phyloP scores from a whole-genome alignment of 2,113 vertebrate genomes.

The Crotalus horridus region DNA sequence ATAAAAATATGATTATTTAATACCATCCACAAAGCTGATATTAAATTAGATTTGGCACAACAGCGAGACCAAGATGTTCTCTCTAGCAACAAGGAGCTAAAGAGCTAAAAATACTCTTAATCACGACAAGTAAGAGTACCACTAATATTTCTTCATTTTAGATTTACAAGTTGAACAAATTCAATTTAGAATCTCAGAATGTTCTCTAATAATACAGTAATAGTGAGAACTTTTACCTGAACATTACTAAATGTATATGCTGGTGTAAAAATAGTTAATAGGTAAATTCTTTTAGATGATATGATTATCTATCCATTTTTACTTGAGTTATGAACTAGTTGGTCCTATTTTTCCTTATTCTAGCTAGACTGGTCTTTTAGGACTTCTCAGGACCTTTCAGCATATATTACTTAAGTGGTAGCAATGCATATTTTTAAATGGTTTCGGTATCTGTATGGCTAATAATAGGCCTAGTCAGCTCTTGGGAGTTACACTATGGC shows the following conservation, averaged over 20 bases:
- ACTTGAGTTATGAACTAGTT: neutral
- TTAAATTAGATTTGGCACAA: neutral
- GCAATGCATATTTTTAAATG: neutral
- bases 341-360: neutral
- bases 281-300: neutral
- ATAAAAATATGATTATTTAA: neutral
- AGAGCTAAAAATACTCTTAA: neutral
- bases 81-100: neutral
- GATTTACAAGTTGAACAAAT: neutral
- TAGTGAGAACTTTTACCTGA: neutral
- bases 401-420: neutral
- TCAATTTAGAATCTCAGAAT: neutral
- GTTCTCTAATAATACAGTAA: neutral
- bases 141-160: neutral
- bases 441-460: neutral
- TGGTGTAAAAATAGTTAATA: neutral
- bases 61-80: neutral
- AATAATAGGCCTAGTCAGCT: neutral
- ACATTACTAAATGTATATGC: neutral
- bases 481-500: neutral
- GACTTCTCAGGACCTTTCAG: neutral
- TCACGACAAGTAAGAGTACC: neutral
- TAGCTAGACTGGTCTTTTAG: neutral
- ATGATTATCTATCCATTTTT: neutral
- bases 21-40: neutral